Percentiles rank a stretch among this genome's conserved stretches.
Conservation (phyloP, 2,797 vertebrate genomes). For the Melopsittacus undulatus region DNA sequence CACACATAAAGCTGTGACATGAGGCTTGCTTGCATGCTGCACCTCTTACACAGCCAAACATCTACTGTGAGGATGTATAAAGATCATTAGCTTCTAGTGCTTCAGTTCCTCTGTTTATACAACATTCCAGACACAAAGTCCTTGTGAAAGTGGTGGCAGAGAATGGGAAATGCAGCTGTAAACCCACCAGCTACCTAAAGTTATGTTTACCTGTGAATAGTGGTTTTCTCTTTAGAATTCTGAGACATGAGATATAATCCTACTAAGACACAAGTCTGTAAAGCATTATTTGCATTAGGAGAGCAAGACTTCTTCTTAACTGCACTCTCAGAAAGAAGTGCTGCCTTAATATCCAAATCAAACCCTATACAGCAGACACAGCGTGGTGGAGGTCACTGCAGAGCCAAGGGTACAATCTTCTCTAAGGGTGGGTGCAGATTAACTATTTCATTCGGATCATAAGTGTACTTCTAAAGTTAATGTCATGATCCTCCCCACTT, state of each 20-base stretch:
- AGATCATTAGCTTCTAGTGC: neutral
- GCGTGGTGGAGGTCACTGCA: neutral
- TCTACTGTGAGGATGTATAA: neutral
- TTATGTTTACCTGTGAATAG: neutral
- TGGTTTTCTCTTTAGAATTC: neutral
- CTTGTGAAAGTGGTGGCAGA: neutral
- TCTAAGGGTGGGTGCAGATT: neutral
- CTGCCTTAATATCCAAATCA: neutral
- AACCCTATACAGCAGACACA: neutral
- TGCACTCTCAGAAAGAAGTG: neutral
- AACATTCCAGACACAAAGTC: neutral
- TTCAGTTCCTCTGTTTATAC: neutral
- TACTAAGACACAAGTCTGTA: neutral
- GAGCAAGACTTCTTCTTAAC: neutral
- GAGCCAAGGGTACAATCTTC: neutral
- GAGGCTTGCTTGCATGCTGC: neutral
- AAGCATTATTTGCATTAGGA: neutral
- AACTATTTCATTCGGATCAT: neutral
- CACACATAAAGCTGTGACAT: neutral
- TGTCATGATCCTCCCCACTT: neutral
- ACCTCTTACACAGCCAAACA: neutral
- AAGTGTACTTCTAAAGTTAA: neutral
- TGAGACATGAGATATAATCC: neutral
- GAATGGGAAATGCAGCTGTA: neutral
- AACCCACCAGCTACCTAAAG: neutral